Base-by-base conservation (phyloP, 2,797 vertebrate genomes). In the Oceanodroma leucorhoa region DNA sequence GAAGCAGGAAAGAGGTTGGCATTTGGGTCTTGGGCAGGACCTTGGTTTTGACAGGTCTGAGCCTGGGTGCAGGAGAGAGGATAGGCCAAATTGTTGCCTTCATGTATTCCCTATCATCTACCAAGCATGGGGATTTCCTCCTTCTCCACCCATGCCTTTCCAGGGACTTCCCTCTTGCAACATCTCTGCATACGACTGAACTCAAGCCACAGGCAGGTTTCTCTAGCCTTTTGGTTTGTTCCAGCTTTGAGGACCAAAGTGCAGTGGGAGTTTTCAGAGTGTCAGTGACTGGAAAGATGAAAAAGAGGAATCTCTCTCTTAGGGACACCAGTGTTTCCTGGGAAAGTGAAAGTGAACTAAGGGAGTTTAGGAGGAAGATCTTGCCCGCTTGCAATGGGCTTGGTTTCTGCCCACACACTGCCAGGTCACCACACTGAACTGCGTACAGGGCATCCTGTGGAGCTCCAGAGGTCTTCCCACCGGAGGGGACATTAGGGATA, bases 1-100 rank as follows among this genome's bases (percentile, higher is more conserved):
- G 83, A 87, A 94, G 53, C 17, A 30, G 57, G 22, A 15, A 91
- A 86, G 57, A 60, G 87, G 17, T 16, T 93, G 84, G 12, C 46
- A 64, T 87, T 85, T 1, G 15, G 21, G 14, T 66, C 41, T 69
- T 58, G 53, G n/a, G 70, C 58, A 73, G 82, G 61, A 73, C 45
- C 7, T 88, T 65, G 27, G 8, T 87, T 71, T 93, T 87, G 23
- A 32, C 55, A 20, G 20, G 11, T 82, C 66, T 84, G 18, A 87
- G 32, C 27, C 40, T 60, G 40, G 36, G 34, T 79, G 32, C 50
- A 62, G 57, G 36, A 90, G 8, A 85, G 48, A 73, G 8, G 2
- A 29, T 14, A 82, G 45, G 23, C 40, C 48, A 55, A 30, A 77
- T 50, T n/a, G 11, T 85, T 88, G 65, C 30, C 6, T 11, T 90